These are phyloP conservation scores for Esox masquinongy DNA, from an alignment of 2,797 vertebrate species.

Conservation along the genomic window DNA sequence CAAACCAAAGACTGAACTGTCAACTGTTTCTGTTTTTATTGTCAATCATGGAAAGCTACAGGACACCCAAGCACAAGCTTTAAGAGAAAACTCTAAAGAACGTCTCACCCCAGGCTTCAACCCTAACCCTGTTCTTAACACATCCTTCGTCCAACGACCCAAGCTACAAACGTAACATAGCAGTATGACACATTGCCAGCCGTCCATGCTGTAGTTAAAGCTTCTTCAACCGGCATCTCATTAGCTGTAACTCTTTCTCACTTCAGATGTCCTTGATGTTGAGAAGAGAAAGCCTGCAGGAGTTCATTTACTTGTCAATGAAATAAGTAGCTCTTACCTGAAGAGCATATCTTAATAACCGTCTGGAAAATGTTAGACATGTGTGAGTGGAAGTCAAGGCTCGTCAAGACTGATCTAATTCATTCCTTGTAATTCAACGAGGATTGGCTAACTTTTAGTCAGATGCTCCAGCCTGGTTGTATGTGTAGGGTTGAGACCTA, in stretches of 20 bases:
- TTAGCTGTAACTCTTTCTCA: background rate
- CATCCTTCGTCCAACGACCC: background rate
- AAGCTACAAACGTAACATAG: background rate
- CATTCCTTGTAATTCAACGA: background rate
- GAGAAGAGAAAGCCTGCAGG: conserved; percentile 5
- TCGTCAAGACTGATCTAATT: background rate
- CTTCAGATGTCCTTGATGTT: conserved; percentile 2
- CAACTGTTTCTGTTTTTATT: background rate
- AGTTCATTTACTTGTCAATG: conserved; percentile 19
- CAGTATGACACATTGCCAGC: background rate
- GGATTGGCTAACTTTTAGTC: background rate
- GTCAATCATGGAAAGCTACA: background rate
- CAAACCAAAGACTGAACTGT: background rate
- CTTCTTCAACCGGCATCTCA: background rate
- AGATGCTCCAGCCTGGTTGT: background rate
- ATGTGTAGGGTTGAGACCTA: conserved; percentile 65
- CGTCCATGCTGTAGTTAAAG: background rate
- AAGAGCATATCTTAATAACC: background rate
- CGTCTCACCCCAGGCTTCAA: background rate
- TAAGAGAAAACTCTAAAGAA: background rate
- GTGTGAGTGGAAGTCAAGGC: background rate
- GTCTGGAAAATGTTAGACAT: background rate
- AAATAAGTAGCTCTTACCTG: conserved; percentile 20
- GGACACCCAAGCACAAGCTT: background rate
- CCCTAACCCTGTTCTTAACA: background rate